Percentiles rank a stretch among this genome's conserved stretches.
These are phyloP conservation scores for Metalampra italica DNA, from an alignment of 2,888 invertebrate species.

Conservation along the genomic window DNA sequence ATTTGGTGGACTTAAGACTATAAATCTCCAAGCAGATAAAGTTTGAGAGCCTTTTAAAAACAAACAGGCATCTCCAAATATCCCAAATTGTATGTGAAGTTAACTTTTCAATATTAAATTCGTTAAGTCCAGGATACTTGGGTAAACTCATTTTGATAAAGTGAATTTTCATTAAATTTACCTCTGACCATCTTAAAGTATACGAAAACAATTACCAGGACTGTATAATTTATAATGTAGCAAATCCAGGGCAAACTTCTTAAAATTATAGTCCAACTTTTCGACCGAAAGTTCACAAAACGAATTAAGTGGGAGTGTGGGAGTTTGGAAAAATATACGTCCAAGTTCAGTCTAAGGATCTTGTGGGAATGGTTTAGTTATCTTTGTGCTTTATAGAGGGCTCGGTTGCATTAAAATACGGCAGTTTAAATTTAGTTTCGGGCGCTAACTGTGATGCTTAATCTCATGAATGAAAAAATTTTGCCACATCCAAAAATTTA, in stretches of 20 bases:
- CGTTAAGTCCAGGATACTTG: background rate
- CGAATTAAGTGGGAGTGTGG: conserved; percentile 36
- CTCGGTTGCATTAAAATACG: conserved; percentile 2
- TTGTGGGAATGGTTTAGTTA: conserved; percentile 15
- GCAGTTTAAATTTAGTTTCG: conserved; percentile 1
- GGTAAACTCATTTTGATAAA: conserved; percentile 1
- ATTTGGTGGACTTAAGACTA: background rate
- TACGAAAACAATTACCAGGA: conserved; percentile 30
- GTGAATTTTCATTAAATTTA: conserved; percentile 23
- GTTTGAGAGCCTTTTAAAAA: background rate
- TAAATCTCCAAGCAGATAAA: background rate
- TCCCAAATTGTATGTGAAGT: background rate
- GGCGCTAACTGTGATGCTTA: too few relatives aligned
- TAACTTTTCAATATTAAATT: conserved; percentile 1
- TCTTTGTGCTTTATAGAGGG: conserved; percentile 6
- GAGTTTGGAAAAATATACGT: conserved; percentile 37
- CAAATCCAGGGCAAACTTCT: conserved; percentile 34
- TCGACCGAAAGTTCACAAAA: conserved; percentile 32
- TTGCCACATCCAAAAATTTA: too few relatives aligned
- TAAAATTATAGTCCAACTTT: conserved; percentile 48
- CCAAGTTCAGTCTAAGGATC: conserved; percentile 18
- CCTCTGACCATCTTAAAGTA: conserved; percentile 20
- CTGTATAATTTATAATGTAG: conserved; percentile 36
- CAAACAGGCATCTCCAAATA: background rate
- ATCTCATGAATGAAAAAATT: too few relatives aligned